Base-by-base conservation (phyloP, 2,797 vertebrate species). In the Eidolon dupreanum region DNA sequence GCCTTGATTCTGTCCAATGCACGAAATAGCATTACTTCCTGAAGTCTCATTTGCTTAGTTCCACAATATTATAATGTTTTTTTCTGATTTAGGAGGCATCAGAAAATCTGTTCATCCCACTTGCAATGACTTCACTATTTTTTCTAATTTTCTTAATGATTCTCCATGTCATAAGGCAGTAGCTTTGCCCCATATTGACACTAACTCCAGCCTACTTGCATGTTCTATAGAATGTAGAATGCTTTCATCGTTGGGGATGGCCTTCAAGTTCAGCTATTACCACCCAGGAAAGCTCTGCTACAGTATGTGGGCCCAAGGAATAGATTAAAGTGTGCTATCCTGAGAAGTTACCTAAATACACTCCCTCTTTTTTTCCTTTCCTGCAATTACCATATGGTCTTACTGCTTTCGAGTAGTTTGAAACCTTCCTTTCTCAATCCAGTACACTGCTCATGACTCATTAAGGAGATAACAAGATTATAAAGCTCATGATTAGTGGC, bases 231-330 rank as follows among this genome's bases (percentile, higher is more conserved):
- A 81, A 63, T 38, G 33, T 51, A 57, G 2, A 86, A 49, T 66
- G 15, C 31, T 6, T 82, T 57, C 22, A 41, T 24, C 13, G 1
- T 1, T 73, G 8, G 1, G 20, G 5, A 1, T 53, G 3, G 10
- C 3, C 4, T 43, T 90, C 22, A 9, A 68, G 17, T 61, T 87
- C 16, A 77, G 13, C 26, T 46, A 3, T 8, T 70, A 46, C 6
- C 4, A 38, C 10, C 6, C 28, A 63, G 12, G 8, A 46, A n/a
- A 71, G 3, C 28, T 82, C 10, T 83, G 2, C 8, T 20, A 8
- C 2, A 33, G 16, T 17, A 51, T 77, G 28, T 73, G 68, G 5
- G 24, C 9, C 20, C 16, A 75, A 11, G 3, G 3, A 0, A 24
- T 53, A 57, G n/a, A 79, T 46, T 66, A 74, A 51, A 81, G 7